Evolutionary conservation across 2,797 vertebrate genomes (phyloP), one percentile per base, ranked within the genome.

Genomic region (Leptatherina wallacei): DNA sequence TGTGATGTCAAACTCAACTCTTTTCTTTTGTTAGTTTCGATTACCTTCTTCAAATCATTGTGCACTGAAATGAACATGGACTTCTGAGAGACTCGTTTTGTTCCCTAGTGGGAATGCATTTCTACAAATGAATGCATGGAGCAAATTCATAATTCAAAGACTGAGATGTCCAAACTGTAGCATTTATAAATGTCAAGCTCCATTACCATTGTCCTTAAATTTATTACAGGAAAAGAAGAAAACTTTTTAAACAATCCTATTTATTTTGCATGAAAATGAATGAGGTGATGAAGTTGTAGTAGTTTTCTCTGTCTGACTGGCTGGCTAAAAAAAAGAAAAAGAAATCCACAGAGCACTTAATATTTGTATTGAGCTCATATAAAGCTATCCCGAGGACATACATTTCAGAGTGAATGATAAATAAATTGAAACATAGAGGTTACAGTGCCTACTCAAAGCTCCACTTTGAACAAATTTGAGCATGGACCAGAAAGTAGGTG

Each of bases 391-490:
- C 76, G 78, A 81, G 76, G 85, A 73, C 60, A 71, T 61, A 69
- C 52, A 27, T 80, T 72, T 81, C 58, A 75, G 63, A 66, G 49
- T 61, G 67, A 82, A 84, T 76, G 79, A 85, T 82, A 65, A 82
- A 85, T 82, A 82, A 78, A 82, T 63, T 12, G 62, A 71, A 81
- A 82, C 30, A 38, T 69, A 81, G 79, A 79, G 56, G 61, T 69
- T 71, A 66, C 67, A 67, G 63, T 56, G 47, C 42, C 60, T 77
- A 76, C 84, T 87, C 61, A 86, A 83, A 88, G 67, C 29, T 32
- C 57, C 59, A 78, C 63, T 81, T 74, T 40, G 70, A 71, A 59
- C 74, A 57, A 58, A 73, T 73, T 76, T 79, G 65, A 22, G 35
- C 51, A 63, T 27, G 67, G 69, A 84, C 80, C 65, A 71, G 73